Percentiles rank a stretch among this genome's conserved stretches.
These are phyloP conservation scores for Galeopterus variegatus DNA, from an alignment of 2,113 vertebrate genomes.

Conservation along the genomic window DNA sequence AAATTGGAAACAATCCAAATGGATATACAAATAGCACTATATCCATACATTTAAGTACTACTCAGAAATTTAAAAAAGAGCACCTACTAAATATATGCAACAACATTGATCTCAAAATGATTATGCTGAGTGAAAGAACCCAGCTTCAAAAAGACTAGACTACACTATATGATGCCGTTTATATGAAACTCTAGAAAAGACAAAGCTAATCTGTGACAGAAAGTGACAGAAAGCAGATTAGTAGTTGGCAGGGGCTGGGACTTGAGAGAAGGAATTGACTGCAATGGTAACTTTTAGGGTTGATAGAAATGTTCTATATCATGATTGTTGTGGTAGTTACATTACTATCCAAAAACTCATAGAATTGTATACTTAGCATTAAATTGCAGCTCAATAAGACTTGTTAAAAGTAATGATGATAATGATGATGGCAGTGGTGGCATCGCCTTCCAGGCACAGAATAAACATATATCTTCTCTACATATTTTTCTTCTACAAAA, in stretches of 20 bases:
- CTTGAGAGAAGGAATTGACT: background rate
- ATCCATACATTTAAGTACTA: background rate
- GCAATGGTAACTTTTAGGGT: background rate
- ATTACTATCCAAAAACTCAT: background rate
- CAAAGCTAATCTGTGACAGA: background rate
- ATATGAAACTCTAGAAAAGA: slow-evolving; percentile 11
- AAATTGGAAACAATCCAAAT: slow-evolving; percentile 33
- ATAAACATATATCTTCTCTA: background rate
- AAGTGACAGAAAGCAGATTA: background rate
- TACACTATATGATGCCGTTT: background rate
- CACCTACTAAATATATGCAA: background rate
- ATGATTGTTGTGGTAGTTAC: background rate
- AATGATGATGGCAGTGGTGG: background rate
- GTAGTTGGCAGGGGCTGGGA: background rate
- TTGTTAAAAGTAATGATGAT: background rate
- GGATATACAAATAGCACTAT: background rate
- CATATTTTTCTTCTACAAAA: background rate
- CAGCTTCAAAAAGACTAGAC: slow-evolving; percentile 1
- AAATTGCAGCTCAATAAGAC: background rate
- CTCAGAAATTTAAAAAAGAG: slow-evolving; percentile 11
- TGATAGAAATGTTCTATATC: background rate
- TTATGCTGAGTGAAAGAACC: slow-evolving; percentile 9
- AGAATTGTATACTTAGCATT: background rate
- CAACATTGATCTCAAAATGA: background rate
- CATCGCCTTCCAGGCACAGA: background rate